A percentile compares a stretch with the other conserved stretches of the same genome.
phyloP scores from a whole-genome alignment of 2,888 invertebrate genomes.

The Metallyticus violacea region DNA sequence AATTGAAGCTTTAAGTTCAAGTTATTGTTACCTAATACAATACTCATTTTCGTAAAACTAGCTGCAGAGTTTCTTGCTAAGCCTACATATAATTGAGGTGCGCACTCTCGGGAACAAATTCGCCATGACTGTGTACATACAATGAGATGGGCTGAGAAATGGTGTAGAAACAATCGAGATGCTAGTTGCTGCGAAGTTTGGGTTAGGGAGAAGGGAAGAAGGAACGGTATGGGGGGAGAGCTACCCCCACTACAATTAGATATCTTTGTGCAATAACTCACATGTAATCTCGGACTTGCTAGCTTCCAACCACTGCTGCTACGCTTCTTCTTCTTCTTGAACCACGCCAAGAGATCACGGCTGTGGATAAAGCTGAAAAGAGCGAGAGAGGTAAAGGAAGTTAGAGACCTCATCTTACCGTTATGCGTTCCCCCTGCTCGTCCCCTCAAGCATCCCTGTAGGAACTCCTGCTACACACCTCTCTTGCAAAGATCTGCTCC shows the following conservation, averaged over 20 bases:
- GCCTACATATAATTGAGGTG: background rate
- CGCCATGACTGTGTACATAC: slow-evolving; percentile 24
- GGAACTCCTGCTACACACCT: background rate
- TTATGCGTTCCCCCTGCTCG: background rate
- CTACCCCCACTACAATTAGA: slow-evolving; percentile 50
- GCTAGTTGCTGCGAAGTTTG: slow-evolving; percentile 3
- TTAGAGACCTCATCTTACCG: background rate
- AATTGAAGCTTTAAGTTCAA: background rate
- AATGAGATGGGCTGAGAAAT: slow-evolving; percentile 30
- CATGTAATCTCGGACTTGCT: slow-evolving; percentile 55
- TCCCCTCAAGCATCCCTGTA: background rate
- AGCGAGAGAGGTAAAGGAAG: background rate
- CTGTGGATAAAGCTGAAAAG: slow-evolving; percentile 4
- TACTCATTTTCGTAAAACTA: background rate
- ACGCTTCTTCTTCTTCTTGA: slow-evolving; percentile 22
- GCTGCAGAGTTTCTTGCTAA: too few species aligned
- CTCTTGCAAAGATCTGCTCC: background rate
- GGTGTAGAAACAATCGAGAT: slow-evolving; percentile 28
- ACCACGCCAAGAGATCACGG: slow-evolving; percentile 19
- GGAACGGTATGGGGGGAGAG: slow-evolving; percentile 30
- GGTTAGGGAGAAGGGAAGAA: slow-evolving; percentile 37
- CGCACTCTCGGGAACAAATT: background rate
- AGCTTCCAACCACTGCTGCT: slow-evolving; percentile 39
- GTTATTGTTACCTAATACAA: background rate
- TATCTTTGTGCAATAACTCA: slow-evolving; percentile 59